Evolutionary conservation across 1,140 invertebrate species (phyloP).

Genomic region (Pararge aegeria): DNA sequence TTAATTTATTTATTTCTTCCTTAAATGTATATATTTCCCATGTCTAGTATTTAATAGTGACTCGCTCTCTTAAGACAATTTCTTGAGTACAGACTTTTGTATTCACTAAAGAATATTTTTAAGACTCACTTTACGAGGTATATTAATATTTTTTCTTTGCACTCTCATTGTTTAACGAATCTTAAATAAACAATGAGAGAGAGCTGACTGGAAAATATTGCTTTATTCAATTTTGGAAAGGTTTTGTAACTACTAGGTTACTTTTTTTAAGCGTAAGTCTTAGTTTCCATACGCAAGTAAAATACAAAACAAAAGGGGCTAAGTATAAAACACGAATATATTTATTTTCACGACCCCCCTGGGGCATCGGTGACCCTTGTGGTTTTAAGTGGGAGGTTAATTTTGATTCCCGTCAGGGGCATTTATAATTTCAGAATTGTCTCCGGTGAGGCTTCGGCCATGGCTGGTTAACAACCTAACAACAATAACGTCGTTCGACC

Average conservation of each 20-base stretch:
- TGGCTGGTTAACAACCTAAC: too few species aligned
- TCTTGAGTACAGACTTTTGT: constrained; percentile 9
- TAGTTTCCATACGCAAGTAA: too few species aligned
- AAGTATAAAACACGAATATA: too few species aligned
- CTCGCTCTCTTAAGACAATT: constrained; percentile 7
- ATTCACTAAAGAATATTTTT: constrained; percentile 6
- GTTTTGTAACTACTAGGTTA: neutral
- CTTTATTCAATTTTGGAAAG: neutral
- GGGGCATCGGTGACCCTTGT: too few species aligned
- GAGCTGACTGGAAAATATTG: neutral
- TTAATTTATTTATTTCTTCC: neutral
- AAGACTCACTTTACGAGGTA: neutral
- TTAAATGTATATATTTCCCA: neutral
- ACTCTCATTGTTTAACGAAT: neutral
- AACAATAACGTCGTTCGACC: too few species aligned
- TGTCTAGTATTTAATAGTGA: constrained; percentile 8
- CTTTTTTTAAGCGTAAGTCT: too few species aligned
- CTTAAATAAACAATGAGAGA: neutral
- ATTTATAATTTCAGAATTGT: too few species aligned
- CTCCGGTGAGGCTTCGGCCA: too few species aligned
- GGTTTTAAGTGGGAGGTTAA: too few species aligned
- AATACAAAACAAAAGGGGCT: too few species aligned
- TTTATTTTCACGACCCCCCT: too few species aligned
- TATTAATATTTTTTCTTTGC: neutral
- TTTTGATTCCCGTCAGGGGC: too few species aligned